phyloP scores from a whole-genome alignment of 2,888 invertebrate species.

The Strigamia maritima region DNA sequence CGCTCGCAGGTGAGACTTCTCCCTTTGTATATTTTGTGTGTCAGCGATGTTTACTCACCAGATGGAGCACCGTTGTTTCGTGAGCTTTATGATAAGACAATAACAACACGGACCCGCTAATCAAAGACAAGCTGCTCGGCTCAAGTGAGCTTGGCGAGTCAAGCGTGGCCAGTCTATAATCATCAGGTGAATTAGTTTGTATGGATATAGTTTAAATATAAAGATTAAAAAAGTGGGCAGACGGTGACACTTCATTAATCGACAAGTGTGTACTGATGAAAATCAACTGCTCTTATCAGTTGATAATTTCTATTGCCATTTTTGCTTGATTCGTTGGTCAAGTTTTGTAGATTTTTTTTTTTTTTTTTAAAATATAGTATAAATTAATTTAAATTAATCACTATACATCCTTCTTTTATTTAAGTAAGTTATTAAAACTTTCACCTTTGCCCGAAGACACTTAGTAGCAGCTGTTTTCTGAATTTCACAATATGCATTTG shows the following conservation, averaged over 20 bases:
- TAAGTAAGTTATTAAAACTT: background rate
- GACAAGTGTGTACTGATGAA: background rate
- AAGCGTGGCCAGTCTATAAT: constrained; percentile 20
- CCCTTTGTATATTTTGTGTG: constrained; percentile 19
- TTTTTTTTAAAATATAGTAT: no score
- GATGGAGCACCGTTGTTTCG: constrained; percentile 23
- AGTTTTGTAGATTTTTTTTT: background rate
- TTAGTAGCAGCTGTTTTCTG: background rate
- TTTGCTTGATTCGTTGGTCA: background rate
- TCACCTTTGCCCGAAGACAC: background rate
- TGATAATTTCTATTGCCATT: background rate
- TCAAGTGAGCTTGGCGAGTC: constrained; percentile 23
- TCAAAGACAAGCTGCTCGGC: constrained; percentile 23
- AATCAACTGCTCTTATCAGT: background rate
- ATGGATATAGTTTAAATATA: background rate
- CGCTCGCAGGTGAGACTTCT: constrained; percentile 19
- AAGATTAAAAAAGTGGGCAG: background rate
- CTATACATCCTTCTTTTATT: background rate
- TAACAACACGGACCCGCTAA: constrained; percentile 20
- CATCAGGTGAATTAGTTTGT: constrained; percentile 5
- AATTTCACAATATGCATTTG: background rate
- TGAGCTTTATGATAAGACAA: constrained; percentile 23
- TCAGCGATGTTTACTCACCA: constrained; percentile 20
- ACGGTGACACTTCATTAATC: background rate
- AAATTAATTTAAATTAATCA: background rate